Evolutionary conservation across 2,888 invertebrate genomes (phyloP).

Genomic region (Pimpla rufipes): DNA sequence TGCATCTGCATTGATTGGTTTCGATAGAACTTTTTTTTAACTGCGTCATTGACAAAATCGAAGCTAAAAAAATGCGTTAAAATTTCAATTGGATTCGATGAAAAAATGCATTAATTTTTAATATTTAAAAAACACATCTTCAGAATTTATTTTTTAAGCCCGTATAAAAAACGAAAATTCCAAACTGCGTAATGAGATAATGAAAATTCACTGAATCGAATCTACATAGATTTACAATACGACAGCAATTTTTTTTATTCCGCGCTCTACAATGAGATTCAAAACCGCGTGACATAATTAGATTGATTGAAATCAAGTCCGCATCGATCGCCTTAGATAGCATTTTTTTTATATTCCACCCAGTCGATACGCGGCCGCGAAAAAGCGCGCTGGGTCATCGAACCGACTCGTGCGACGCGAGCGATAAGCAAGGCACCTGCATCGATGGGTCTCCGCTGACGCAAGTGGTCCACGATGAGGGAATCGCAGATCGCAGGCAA

Average conservation of each 20-base stretch:
- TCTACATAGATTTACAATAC: not conserved
- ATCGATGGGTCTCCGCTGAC: constrained; percentile 12
- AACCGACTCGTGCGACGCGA: not conserved
- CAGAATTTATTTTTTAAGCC: too few species aligned
- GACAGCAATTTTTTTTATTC: too few species aligned
- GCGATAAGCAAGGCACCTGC: constrained; percentile 47
- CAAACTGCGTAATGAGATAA: not conserved
- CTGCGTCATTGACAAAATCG: too few species aligned
- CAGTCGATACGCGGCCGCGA: constrained; percentile 26
- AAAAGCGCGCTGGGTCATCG: constrained; percentile 30
- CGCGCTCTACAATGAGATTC: too few species aligned
- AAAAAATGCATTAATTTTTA: not conserved
- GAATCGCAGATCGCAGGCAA: constrained; percentile 30
- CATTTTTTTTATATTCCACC: not conserved
- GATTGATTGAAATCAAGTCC: too few species aligned
- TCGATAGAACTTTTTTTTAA: not conserved
- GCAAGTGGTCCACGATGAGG: constrained; percentile 33
- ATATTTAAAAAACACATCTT: not conserved
- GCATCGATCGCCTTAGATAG: not conserved
- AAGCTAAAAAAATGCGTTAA: too few species aligned
- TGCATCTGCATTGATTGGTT: too few species aligned
- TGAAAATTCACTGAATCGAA: not conserved
- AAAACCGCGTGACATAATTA: too few species aligned
- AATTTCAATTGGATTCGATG: too few species aligned
- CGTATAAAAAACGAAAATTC: not conserved